phyloP scores from a whole-genome alignment of 2,888 invertebrate species.

The Ommatoiulus sabulosus region DNA sequence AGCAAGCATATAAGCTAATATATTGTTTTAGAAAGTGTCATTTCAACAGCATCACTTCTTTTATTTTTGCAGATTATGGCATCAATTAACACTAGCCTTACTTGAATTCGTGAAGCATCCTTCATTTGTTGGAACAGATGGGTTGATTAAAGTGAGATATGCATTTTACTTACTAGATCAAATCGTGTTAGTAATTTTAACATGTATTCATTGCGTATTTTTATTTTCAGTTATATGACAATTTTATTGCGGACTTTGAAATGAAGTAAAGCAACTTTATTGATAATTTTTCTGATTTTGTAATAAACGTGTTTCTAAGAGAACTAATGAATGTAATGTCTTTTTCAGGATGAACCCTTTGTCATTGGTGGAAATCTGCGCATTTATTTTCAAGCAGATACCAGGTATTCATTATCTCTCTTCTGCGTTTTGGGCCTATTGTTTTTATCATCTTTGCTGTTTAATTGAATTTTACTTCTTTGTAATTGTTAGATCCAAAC shows the following conservation, averaged over 20 bases:
- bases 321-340: not conserved
- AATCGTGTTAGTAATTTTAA: not conserved
- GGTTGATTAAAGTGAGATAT: constrained; percentile 74
- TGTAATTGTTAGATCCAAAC: constrained; percentile 75
- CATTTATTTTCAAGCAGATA: constrained; percentile 80
- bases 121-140: constrained; percentile 80
- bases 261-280: constrained; percentile 78
- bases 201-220: not conserved
- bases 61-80: constrained; percentile 80
- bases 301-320: not conserved
- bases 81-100: constrained; percentile 90
- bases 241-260: constrained; percentile 93
- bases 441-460: not conserved
- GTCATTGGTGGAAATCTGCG: constrained; percentile 89
- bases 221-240: constrained; percentile 78
- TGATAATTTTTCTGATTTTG: constrained; percentile 55
- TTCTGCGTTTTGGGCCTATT: not conserved
- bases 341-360: constrained; percentile 89
- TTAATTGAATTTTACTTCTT: not conserved
- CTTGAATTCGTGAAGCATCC: constrained; percentile 83
- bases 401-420: constrained; percentile 54
- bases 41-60: not conserved
- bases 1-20: no score
- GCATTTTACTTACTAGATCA: constrained; percentile 12
- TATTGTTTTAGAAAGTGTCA: no score